Evolutionary conservation across 2,113 vertebrate genomes (phyloP).

Genomic region (Corvus moneduloides): DNA sequence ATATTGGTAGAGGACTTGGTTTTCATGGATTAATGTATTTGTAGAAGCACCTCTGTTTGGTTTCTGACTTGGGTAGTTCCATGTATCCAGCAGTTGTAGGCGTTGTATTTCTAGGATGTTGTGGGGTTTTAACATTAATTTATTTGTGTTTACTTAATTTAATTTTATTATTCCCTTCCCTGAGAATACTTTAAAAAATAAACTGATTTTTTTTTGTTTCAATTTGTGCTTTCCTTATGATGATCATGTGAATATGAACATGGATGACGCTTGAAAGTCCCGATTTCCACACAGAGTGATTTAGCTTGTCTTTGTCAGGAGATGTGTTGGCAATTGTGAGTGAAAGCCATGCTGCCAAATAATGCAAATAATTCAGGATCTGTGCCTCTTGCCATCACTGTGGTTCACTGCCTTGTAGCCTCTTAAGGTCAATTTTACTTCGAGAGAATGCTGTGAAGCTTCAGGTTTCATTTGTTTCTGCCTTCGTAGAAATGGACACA

Average conservation of each 20-base stretch:
- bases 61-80: neutral
- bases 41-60: neutral
- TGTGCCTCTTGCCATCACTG: neutral
- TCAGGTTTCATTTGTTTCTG: neutral
- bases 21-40: neutral
- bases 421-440: neutral
- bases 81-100: neutral
- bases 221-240: neutral
- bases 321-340: neutral
- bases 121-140: neutral
- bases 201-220: neutral
- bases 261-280: neutral
- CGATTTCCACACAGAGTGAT: rapidly evolving
- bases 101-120: neutral
- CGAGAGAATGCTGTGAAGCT: rapidly evolving
- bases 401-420: neutral
- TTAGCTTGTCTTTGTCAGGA: neutral
- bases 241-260: rapidly evolving
- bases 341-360: neutral
- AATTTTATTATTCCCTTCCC: neutral
- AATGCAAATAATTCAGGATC: neutral
- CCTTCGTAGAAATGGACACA: rapidly evolving
- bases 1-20: rapidly evolving
- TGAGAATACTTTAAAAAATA: neutral
- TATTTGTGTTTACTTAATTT: neutral